Percentiles rank a stretch among this genome's conserved stretches.
These are phyloP conservation scores for Morinoia aosen DNA, from an alignment of 2,888 invertebrate species.

Conservation along the genomic window DNA sequence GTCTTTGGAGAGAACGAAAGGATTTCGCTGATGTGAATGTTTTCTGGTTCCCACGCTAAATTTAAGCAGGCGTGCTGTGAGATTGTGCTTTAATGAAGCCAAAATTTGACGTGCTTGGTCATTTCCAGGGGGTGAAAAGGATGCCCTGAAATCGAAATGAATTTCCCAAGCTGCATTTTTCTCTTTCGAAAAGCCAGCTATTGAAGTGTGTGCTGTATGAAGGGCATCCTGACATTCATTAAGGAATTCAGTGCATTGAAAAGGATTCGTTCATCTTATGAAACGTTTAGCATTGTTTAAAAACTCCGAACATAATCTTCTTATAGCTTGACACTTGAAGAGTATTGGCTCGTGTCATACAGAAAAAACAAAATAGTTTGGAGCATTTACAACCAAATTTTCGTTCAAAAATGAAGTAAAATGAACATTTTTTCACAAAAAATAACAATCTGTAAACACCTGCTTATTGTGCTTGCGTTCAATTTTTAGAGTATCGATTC, in stretches of 20 bases:
- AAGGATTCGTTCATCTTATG: not conserved
- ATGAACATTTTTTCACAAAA: not conserved
- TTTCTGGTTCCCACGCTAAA: slow-evolving; percentile 35
- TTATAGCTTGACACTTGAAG: not conserved
- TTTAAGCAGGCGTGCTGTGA: not conserved
- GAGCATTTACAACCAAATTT: not conserved
- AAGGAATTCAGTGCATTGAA: not conserved
- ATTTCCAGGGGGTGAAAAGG: not conserved
- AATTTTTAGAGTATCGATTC: not conserved
- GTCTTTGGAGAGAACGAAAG: not conserved
- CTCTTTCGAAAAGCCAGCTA: not conserved
- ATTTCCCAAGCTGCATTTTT: not conserved
- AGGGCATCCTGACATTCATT: not conserved
- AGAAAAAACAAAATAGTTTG: not conserved
- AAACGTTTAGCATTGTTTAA: not conserved
- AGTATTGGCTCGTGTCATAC: not conserved
- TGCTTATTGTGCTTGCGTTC: not conserved
- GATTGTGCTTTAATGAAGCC: not conserved
- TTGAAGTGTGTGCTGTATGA: not conserved
- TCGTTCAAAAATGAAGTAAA: not conserved
- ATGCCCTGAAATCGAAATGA: not conserved
- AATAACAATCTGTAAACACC: not conserved
- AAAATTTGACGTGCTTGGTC: not conserved
- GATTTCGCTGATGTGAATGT: not conserved
- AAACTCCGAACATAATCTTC: not conserved